Evolutionary conservation across 2,888 invertebrate genomes (phyloP).

Genomic region (Allolobophora icterica): DNA sequence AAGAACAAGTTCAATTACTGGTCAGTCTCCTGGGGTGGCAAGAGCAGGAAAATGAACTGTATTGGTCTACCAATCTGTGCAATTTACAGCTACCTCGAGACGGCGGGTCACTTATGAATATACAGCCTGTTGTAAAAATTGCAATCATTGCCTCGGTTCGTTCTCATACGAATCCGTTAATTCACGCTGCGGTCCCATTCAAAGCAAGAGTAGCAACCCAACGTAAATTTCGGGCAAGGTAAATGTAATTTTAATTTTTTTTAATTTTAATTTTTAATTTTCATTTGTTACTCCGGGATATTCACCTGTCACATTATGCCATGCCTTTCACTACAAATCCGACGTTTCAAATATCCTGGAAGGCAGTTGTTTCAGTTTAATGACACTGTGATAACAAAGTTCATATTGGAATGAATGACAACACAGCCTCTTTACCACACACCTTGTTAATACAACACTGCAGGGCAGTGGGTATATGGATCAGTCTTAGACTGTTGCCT

Average conservation of each 20-base stretch:
- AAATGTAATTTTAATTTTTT: too few relatives aligned
- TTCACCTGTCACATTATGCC: constrained; percentile 31
- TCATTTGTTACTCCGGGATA: constrained; percentile 29
- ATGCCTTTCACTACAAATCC: not conserved
- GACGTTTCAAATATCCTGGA: not conserved
- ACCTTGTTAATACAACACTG: too few relatives aligned
- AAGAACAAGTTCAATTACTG: constrained; percentile 30
- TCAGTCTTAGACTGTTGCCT: too few relatives aligned
- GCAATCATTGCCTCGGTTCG: not conserved
- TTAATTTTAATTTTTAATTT: too few relatives aligned
- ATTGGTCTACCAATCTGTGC: constrained; percentile 23
- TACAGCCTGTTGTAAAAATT: not conserved
- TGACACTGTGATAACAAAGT: too few relatives aligned
- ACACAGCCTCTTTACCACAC: too few relatives aligned
- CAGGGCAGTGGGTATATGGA: too few relatives aligned
- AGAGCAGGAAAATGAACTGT: constrained; percentile 22
- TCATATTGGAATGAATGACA: too few relatives aligned
- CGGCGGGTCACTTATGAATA: not conserved
- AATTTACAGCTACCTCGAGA: constrained; percentile 13
- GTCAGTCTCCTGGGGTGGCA: constrained; percentile 13
- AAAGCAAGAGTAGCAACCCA: not conserved
- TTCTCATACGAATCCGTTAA: not conserved
- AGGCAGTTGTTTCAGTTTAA: too few relatives aligned
- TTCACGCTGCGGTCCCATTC: not conserved
- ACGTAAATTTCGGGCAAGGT: not conserved